Conservation (phyloP, 1,140 invertebrate species). For the Charaxes varanes region DNA sequence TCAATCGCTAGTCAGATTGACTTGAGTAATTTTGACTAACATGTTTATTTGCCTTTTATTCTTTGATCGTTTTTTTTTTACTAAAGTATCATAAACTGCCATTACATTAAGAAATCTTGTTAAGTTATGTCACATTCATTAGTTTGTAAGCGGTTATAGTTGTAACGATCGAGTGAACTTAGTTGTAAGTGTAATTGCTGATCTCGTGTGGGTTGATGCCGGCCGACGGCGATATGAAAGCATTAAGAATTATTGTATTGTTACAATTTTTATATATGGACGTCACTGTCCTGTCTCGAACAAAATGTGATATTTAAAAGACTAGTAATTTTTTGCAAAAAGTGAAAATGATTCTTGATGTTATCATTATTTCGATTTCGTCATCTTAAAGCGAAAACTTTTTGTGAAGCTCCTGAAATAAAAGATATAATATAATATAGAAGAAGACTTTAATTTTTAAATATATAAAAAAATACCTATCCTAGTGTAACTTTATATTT, state of each 20-base stretch:
- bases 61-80: slow-evolving; percentile 39
- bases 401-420: slow-evolving; percentile 71
- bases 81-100: slow-evolving; percentile 56
- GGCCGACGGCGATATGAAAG: slow-evolving; percentile 63
- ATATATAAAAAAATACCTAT: no score
- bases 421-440: no score
- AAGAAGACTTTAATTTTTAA: no score
- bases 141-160: slow-evolving; percentile 61
- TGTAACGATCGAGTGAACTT: slow-evolving; percentile 54
- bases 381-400: slow-evolving; percentile 64
- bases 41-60: slow-evolving; percentile 38
- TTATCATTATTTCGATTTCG: slow-evolving; percentile 70
- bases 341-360: slow-evolving; percentile 71
- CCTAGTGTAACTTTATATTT: no score
- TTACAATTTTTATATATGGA: slow-evolving; percentile 67
- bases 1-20: slow-evolving; percentile 39
- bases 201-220: slow-evolving; percentile 65
- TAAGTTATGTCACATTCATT: slow-evolving; percentile 57
- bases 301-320: slow-evolving; percentile 73
- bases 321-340: slow-evolving; percentile 64
- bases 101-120: slow-evolving; percentile 58
- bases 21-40: slow-evolving; percentile 31
- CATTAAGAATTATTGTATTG: slow-evolving; percentile 72
- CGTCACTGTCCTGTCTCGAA: slow-evolving; percentile 68
- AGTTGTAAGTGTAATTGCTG: slow-evolving; percentile 59